Percentiles rank a stretch among this genome's conserved stretches.
phyloP scores from a whole-genome alignment of 2,888 invertebrate species.

The Nymphalis urticae region DNA sequence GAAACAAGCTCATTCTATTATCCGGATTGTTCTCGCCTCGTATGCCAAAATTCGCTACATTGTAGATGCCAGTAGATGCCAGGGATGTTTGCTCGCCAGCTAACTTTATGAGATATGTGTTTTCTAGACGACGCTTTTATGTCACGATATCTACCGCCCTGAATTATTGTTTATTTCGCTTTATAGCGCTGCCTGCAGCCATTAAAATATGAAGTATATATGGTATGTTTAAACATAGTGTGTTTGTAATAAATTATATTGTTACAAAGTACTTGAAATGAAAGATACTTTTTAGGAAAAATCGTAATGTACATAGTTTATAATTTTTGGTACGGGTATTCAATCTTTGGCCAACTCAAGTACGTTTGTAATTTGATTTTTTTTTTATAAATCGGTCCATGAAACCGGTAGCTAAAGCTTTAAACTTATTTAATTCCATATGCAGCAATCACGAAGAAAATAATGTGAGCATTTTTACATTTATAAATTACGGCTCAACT shows the following conservation, averaged over 20 bases:
- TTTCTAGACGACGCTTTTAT: slow-evolving; percentile 67
- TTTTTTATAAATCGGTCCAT: too few species aligned
- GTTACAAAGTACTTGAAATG: too few species aligned
- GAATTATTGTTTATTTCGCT: slow-evolving; percentile 66
- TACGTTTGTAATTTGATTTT: too few species aligned
- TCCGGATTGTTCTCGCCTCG: slow-evolving; percentile 76
- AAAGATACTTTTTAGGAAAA: too few species aligned
- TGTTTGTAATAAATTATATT: background rate
- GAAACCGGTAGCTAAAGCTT: too few species aligned
- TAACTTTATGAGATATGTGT: slow-evolving; percentile 75
- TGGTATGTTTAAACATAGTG: slow-evolving; percentile 20
- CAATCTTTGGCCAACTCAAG: too few species aligned
- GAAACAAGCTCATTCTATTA: slow-evolving; percentile 74
- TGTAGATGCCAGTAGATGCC: slow-evolving; percentile 57
- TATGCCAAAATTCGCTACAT: slow-evolving; percentile 71
- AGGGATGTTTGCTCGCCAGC: slow-evolving; percentile 65
- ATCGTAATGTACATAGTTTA: too few species aligned
- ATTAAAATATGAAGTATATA: slow-evolving; percentile 23
- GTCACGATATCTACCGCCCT: slow-evolving; percentile 57
- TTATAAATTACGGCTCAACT: too few species aligned
- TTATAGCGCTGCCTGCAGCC: slow-evolving; percentile 27
- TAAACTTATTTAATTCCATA: too few species aligned
- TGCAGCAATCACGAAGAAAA: too few species aligned
- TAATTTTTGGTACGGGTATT: too few species aligned
- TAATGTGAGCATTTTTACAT: too few species aligned